Percentiles rank a stretch among this genome's conserved stretches.
Evolutionary conservation across 2,113 vertebrate species (phyloP).

Genomic region (Scytalopus superciliaris): DNA sequence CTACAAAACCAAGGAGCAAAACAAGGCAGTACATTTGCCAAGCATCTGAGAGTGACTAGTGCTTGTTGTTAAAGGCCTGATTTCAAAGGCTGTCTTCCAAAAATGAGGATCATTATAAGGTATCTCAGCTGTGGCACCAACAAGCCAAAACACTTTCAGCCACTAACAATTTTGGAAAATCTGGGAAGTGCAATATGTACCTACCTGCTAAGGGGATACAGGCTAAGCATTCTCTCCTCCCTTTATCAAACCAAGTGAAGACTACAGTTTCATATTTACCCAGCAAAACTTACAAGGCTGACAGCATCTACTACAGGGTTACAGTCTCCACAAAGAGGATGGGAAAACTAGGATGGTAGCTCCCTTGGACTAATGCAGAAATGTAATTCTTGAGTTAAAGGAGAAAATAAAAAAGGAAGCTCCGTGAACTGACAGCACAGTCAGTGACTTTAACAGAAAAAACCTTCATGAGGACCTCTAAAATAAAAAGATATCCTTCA

Average conservation of each 20-base stretch:
- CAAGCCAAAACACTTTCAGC: neutral
- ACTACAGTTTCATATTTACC: neutral
- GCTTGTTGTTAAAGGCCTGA: neutral
- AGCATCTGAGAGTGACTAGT: neutral
- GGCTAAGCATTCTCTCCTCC: neutral
- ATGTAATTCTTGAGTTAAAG: neutral
- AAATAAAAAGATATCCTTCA: neutral
- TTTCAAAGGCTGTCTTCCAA: neutral
- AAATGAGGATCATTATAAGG: neutral
- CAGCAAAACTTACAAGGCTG: neutral
- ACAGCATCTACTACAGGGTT: neutral
- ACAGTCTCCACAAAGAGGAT: neutral
- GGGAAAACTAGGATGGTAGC: neutral
- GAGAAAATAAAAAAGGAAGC: neutral
- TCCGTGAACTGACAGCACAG: neutral
- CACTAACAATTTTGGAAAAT: neutral
- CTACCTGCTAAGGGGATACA: neutral
- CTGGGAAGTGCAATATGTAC: neutral
- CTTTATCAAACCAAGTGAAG: neutral
- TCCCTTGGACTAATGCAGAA: neutral
- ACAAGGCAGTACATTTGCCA: neutral
- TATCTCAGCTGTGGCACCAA: neutral
- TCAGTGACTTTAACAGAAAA: neutral
- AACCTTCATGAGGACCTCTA: neutral
- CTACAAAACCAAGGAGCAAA: neutral